phyloP scores from a whole-genome alignment of 2,113 vertebrate species.

The Galbula dea region DNA sequence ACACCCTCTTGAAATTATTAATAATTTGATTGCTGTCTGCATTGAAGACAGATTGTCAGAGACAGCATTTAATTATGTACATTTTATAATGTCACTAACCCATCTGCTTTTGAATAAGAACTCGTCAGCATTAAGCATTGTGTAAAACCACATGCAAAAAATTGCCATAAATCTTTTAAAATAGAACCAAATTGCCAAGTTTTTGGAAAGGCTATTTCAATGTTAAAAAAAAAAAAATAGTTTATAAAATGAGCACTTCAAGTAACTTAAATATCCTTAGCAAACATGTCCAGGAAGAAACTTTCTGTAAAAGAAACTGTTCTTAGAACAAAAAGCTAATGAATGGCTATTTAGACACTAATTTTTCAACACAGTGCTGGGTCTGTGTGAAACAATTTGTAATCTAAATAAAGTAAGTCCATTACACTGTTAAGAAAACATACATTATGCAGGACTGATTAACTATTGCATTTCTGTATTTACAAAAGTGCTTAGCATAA shows the following conservation, averaged over 20 bases:
- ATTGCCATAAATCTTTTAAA: conserved; percentile 21
- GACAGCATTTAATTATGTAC: conserved; percentile 59
- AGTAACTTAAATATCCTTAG: conserved; percentile 73
- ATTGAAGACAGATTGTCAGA: conserved; percentile 65
- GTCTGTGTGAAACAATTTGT: conserved; percentile 62
- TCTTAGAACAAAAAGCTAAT: conserved; percentile 69
- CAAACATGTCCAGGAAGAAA: conserved; percentile 65
- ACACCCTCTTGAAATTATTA: not conserved
- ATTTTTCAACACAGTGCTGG: conserved; percentile 58
- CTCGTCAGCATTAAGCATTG: conserved; percentile 44
- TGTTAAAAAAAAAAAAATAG: conserved; percentile 64
- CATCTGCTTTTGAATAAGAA: conserved; percentile 50
- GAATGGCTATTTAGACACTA: conserved; percentile 66
- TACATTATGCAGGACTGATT: conserved; percentile 47
- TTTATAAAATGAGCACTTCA: conserved; percentile 69
- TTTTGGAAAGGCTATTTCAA: conserved; percentile 62
- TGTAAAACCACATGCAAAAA: conserved; percentile 68
- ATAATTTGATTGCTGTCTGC: conserved; percentile 35
- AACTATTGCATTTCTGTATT: conserved; percentile 67
- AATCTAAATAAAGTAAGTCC: conserved; percentile 59
- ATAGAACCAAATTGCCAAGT: conserved; percentile 62
- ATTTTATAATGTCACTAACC: conserved; percentile 53
- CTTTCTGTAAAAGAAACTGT: conserved; percentile 62
- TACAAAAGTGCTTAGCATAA: conserved; percentile 77
- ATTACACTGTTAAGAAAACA: conserved; percentile 48